Conservation (phyloP, 2,797 vertebrate genomes). For the Chelon labrosus region DNA sequence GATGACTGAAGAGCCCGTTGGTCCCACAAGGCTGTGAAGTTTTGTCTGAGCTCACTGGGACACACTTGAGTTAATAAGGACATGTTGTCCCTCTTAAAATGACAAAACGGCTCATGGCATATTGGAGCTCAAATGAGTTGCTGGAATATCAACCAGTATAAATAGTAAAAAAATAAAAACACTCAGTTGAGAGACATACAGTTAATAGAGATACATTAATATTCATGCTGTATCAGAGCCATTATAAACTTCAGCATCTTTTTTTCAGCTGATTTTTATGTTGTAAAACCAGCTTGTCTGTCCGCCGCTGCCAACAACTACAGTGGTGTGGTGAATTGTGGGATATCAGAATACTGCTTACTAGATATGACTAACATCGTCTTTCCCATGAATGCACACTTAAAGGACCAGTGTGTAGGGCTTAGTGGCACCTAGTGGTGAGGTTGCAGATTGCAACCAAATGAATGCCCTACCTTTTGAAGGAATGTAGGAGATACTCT, state of each 20-base stretch:
- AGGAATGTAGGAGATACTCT: too few species aligned
- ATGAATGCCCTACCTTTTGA: too few species aligned
- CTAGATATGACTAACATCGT: neutral
- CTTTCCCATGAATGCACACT: neutral
- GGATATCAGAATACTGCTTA: neutral
- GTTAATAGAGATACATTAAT: too few species aligned
- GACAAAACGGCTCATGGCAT: neutral
- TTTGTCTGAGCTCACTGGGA: neutral
- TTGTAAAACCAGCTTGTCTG: neutral
- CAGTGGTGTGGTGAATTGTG: neutral
- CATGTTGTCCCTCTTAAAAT: conserved; percentile 4
- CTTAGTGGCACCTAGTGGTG: too few species aligned
- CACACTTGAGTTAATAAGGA: conserved; percentile 8
- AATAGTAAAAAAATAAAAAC: neutral
- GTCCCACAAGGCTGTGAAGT: neutral
- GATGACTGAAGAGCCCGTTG: neutral
- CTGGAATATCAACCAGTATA: too few species aligned
- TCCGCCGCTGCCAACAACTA: neutral
- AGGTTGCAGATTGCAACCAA: too few species aligned
- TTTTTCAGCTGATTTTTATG: too few species aligned
- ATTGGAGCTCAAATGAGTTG: neutral
- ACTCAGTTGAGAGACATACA: neutral
- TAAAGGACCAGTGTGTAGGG: too few species aligned
- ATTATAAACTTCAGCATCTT: too few species aligned
- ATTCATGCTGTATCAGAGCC: too few species aligned